A percentile compares a stretch with the other conserved stretches of the same genome.
These are phyloP conservation scores for Origma solitaria DNA, from an alignment of 2,113 vertebrate species.

Conservation along the genomic window DNA sequence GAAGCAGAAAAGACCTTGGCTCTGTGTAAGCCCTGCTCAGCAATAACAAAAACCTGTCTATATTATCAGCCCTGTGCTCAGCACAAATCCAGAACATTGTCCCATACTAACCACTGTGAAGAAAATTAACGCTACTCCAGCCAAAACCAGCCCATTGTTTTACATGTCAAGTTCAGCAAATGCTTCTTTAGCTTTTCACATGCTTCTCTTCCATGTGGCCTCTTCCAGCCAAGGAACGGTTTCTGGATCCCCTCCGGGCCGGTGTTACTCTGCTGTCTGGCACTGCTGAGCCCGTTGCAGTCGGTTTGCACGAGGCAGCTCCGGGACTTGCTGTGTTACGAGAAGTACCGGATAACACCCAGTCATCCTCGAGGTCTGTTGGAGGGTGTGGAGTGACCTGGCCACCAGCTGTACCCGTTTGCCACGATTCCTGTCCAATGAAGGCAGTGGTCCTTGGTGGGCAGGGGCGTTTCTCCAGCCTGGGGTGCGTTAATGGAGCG, in stretches of 20 bases:
- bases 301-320: background rate
- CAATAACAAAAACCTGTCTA: background rate
- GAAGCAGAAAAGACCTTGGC: background rate
- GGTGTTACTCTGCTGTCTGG: background rate
- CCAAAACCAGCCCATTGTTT: background rate
- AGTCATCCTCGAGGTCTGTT: background rate
- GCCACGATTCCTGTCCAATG: rapidly evolving
- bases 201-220: background rate
- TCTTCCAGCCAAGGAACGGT: background rate
- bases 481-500: rapidly evolving
- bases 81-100: background rate
- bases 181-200: background rate
- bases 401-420: background rate
- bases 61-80: background rate
- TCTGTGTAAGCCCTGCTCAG: background rate
- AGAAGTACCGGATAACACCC: background rate
- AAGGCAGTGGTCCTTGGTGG: rapidly evolving
- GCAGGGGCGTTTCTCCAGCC: background rate
- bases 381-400: background rate
- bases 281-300: background rate
- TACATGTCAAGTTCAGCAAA: background rate
- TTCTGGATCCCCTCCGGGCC: background rate
- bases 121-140: background rate
- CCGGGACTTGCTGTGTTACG: background rate
- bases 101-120: background rate